These are phyloP conservation scores for Synergus gifuensis DNA, from an alignment of 2,888 invertebrate species.

Conservation along the genomic window DNA sequence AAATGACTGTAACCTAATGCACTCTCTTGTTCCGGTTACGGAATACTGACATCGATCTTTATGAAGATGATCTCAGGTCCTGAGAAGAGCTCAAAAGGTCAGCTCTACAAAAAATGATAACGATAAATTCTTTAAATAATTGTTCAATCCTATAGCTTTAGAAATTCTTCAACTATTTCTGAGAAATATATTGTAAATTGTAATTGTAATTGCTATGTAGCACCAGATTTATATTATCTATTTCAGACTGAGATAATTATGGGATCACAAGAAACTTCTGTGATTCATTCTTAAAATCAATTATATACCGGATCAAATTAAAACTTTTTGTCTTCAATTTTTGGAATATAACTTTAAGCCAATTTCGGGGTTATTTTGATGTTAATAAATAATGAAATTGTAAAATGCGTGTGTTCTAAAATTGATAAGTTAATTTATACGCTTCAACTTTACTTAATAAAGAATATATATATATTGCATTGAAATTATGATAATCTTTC, in stretches of 20 bases:
- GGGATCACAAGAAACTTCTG: background rate
- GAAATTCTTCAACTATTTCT: background rate
- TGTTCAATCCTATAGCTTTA: background rate
- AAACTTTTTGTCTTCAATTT: too few species aligned
- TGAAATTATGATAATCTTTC: too few species aligned
- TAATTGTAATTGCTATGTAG: background rate
- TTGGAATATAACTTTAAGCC: too few species aligned
- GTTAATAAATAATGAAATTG: background rate
- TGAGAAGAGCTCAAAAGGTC: conserved; percentile 12
- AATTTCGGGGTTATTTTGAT: too few species aligned
- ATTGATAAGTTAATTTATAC: background rate
- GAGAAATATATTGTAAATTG: background rate
- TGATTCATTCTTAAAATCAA: background rate
- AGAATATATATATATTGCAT: background rate
- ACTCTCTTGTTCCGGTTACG: conserved; percentile 3
- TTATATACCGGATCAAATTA: too few species aligned
- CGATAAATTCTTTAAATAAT: background rate
- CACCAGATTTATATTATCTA: background rate
- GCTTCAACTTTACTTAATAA: background rate
- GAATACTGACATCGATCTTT: conserved; percentile 9
- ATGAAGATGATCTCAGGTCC: conserved; percentile 13
- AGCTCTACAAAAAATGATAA: background rate
- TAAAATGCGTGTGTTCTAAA: background rate
- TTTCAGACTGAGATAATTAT: background rate
- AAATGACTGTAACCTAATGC: conserved; percentile 10